These are phyloP conservation scores for Xenus cinereus DNA, from an alignment of 2,113 vertebrate species.

Conservation along the genomic window DNA sequence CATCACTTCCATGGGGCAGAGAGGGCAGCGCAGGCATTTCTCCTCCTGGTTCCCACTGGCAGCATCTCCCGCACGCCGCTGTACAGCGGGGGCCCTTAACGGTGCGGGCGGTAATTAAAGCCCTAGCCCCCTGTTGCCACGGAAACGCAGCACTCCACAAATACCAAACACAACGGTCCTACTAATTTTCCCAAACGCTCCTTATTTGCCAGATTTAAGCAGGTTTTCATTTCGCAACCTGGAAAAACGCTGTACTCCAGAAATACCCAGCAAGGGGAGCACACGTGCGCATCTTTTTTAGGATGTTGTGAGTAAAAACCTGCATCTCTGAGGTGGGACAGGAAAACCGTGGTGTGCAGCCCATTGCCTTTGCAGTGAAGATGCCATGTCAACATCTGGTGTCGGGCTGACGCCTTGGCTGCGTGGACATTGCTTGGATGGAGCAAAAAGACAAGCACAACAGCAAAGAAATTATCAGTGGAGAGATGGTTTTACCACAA, in stretches of 20 bases:
- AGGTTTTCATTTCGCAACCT: background rate
- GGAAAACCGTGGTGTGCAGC: background rate
- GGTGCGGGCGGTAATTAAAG: background rate
- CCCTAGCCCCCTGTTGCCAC: conserved; percentile 5
- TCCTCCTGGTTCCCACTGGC: background rate
- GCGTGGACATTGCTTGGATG: background rate
- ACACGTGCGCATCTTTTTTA: rapidly evolving
- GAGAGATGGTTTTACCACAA: background rate
- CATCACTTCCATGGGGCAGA: background rate
- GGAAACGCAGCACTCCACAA: conserved; percentile 47
- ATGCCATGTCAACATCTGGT: background rate
- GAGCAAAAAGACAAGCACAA: background rate
- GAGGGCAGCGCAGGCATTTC: rapidly evolving
- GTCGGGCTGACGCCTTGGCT: background rate
- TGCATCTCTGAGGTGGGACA: background rate
- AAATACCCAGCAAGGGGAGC: background rate
- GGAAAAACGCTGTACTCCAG: background rate
- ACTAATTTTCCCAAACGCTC: background rate
- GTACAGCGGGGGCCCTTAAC: background rate
- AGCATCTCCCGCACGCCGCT: background rate
- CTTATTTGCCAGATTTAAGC: background rate
- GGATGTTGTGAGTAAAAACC: background rate
- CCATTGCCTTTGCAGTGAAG: background rate
- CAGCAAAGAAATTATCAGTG: background rate
- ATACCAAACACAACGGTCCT: background rate